A percentile compares a stretch with the other conserved stretches of the same genome.
phyloP scores from a whole-genome alignment of 1,140 invertebrate genomes.

The Penaeus japonicus region DNA sequence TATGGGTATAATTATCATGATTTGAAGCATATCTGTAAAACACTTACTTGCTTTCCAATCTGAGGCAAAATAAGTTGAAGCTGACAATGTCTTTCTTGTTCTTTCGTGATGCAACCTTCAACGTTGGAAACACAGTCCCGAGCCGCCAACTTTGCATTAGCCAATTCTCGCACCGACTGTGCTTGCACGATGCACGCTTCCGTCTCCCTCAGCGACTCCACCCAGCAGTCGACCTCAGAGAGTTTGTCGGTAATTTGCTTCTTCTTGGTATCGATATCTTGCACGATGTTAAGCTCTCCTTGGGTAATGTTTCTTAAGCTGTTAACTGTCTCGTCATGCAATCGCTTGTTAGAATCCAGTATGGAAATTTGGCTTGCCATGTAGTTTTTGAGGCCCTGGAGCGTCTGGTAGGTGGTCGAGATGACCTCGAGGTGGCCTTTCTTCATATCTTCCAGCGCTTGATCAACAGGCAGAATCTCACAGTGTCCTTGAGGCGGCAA shows the following conservation, averaged over 20 bases:
- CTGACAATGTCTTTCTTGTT: background rate
- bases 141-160: slow-evolving; percentile 35
- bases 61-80: background rate
- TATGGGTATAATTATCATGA: too few relatives aligned
- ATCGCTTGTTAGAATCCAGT: slow-evolving; percentile 17
- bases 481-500: slow-evolving; percentile 28
- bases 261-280: slow-evolving; percentile 35
- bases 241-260: slow-evolving; percentile 36
- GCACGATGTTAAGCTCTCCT: slow-evolving; percentile 30
- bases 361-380: background rate
- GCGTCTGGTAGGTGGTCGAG: background rate
- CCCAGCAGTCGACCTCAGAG: slow-evolving; percentile 31
- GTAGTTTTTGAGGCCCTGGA: slow-evolving; percentile 20
- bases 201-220: background rate
- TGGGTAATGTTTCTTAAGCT: slow-evolving; percentile 1
- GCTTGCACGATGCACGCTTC: slow-evolving; percentile 19
- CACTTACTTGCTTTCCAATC: slow-evolving; percentile 25
- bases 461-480: slow-evolving; percentile 6
- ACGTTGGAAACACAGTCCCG: background rate
- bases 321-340: slow-evolving; percentile 7
- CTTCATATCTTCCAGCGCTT: slow-evolving; percentile 39
- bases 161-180: slow-evolving; percentile 30
- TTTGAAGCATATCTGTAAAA: too few relatives aligned
- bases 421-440: slow-evolving; percentile 32
- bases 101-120: background rate